These are phyloP conservation scores for Gymnorhina tibicen DNA, from an alignment of 2,113 vertebrate species.

Conservation along the genomic window DNA sequence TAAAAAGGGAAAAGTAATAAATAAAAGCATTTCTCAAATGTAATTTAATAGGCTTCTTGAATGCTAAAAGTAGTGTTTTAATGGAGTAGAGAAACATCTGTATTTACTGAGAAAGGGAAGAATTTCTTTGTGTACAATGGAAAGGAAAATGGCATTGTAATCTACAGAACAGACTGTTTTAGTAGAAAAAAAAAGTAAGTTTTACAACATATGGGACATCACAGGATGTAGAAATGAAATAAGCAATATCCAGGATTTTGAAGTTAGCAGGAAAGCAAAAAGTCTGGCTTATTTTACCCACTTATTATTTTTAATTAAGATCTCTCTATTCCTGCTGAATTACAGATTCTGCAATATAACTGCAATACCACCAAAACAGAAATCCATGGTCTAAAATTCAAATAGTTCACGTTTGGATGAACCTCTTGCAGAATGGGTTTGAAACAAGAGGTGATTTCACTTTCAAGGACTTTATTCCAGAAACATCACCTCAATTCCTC, in stretches of 20 bases:
- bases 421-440: not conserved
- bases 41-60: not conserved
- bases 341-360: not conserved
- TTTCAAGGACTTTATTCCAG: not conserved
- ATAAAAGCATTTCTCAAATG: not conserved
- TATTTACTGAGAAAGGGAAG: not conserved
- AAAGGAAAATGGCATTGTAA: not conserved
- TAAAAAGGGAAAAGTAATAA: not conserved
- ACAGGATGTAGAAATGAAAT: not conserved
- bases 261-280: not conserved
- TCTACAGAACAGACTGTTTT: not conserved
- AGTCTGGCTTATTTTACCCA: fast-evolving
- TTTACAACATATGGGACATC: not conserved
- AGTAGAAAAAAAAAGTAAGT: not conserved
- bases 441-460: not conserved
- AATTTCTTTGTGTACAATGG: not conserved
- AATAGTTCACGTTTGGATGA: not conserved
- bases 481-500: not conserved
- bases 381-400: not conserved
- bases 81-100: not conserved
- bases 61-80: not conserved
- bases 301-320: not conserved
- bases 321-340: not conserved
- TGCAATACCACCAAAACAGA: not conserved
- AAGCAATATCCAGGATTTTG: not conserved